Conservation (phyloP, 2,113 vertebrate genomes). For the Andinoacara biseriatus region DNA sequence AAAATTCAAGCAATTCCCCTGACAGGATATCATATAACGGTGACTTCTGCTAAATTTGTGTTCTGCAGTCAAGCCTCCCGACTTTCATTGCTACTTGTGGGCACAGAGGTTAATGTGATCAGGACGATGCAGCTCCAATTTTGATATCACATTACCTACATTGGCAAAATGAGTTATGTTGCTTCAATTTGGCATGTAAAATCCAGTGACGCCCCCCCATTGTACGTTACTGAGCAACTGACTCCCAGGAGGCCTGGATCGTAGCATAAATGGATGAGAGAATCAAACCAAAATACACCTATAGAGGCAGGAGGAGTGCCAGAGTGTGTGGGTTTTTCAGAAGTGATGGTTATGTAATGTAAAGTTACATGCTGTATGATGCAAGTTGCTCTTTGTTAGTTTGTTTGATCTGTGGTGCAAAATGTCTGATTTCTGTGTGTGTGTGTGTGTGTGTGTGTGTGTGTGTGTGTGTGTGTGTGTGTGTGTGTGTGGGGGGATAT, state of each 20-base stretch:
- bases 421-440: neutral
- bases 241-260: slow-evolving; percentile 57
- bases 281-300: slow-evolving; percentile 66
- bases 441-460: slow-evolving; percentile 29
- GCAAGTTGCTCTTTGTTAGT: slow-evolving; percentile 22
- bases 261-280: slow-evolving; percentile 56
- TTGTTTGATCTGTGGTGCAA: slow-evolving; percentile 30
- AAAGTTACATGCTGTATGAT: slow-evolving; percentile 48
- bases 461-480: slow-evolving; percentile 44
- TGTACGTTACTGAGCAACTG: slow-evolving; percentile 74
- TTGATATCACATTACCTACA: slow-evolving; percentile 58
- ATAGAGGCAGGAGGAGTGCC: slow-evolving; percentile 54
- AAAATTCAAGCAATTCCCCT: slow-evolving; percentile 61
- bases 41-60: slow-evolving; percentile 65
- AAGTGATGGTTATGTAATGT: slow-evolving; percentile 62
- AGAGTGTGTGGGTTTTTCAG: slow-evolving; percentile 66
- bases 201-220: slow-evolving; percentile 47
- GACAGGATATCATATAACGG: slow-evolving; percentile 60
- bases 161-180: slow-evolving; percentile 61
- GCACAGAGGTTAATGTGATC: slow-evolving; percentile 63
- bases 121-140: slow-evolving; percentile 42
- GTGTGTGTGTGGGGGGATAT: slow-evolving; percentile 39
- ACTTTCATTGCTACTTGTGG: slow-evolving; percentile 60
- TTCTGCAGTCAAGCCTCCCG: slow-evolving; percentile 47
- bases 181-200: slow-evolving; percentile 53